These are phyloP conservation scores for Tursiops truncatus DNA, from an alignment of 2,113 vertebrate genomes.

Conservation along the genomic window DNA sequence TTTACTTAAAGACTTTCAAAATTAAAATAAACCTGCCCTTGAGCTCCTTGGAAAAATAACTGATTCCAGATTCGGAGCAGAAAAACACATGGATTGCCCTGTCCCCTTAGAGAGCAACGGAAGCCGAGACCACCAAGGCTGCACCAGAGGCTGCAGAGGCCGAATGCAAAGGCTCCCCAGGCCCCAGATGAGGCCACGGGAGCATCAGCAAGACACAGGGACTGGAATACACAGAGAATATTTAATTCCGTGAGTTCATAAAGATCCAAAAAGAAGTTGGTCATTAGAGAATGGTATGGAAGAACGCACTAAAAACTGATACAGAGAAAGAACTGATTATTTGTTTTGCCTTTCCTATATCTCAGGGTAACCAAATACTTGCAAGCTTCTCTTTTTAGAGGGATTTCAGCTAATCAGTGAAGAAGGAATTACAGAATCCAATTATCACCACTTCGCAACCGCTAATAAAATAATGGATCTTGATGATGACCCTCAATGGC, in stretches of 20 bases:
- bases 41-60: neutral
- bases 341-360: neutral
- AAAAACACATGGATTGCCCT: neutral
- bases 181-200: neutral
- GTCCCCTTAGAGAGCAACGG: neutral
- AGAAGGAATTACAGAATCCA: neutral
- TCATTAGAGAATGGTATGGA: neutral
- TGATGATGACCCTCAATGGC: neutral
- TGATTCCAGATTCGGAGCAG: slow-evolving; percentile 1
- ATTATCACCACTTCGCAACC: neutral
- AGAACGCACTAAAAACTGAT: neutral
- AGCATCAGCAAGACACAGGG: neutral
- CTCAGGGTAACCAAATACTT: neutral
- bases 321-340: neutral
- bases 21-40: slow-evolving; percentile 26
- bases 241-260: neutral
- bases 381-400: neutral
- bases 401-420: neutral
- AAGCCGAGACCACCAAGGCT: neutral
- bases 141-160: neutral
- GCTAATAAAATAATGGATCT: neutral
- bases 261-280: neutral
- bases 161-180: neutral
- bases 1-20: slow-evolving; percentile 23
- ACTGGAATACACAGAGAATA: neutral